A percentile compares a stretch with the other conserved stretches of the same genome.
These are phyloP conservation scores for Smithornis capensis DNA, from an alignment of 2,113 vertebrate genomes.

Conservation along the genomic window DNA sequence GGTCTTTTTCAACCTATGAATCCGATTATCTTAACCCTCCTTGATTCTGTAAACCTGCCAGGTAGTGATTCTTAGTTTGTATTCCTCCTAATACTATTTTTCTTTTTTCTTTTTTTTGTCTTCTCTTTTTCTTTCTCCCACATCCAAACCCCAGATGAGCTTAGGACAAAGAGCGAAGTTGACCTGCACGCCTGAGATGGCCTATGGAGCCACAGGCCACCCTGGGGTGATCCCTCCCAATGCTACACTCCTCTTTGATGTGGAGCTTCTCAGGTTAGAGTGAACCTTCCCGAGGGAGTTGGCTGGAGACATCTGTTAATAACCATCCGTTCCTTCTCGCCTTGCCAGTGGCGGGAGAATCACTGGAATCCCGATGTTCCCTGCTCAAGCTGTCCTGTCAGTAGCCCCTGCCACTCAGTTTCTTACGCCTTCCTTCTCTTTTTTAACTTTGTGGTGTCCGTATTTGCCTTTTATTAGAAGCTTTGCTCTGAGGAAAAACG, in stretches of 20 bases:
- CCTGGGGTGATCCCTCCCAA: slow-evolving; percentile 97
- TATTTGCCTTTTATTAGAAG: slow-evolving; percentile 56
- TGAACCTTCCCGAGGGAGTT: slow-evolving; percentile 70
- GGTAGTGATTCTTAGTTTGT: neutral
- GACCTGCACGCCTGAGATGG: slow-evolving; percentile 97
- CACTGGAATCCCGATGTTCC: slow-evolving; percentile 66
- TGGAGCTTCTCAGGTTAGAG: slow-evolving; percentile 96
- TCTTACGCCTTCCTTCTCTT: slow-evolving; percentile 14
- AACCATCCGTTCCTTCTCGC: slow-evolving; percentile 40
- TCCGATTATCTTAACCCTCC: neutral
- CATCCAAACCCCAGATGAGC: slow-evolving; percentile 86
- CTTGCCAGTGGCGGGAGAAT: neutral
- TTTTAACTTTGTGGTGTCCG: slow-evolving; percentile 55
- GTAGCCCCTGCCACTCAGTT: neutral
- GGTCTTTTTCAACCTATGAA: neutral
- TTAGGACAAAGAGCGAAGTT: slow-evolving; percentile 96
- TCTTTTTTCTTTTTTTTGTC: neutral
- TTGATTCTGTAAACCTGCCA: neutral
- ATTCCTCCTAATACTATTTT: neutral
- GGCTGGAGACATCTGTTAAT: slow-evolving; percentile 52
- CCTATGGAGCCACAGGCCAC: slow-evolving; percentile 93
- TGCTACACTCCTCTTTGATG: slow-evolving; percentile 96
- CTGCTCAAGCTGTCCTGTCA: slow-evolving; percentile 68
- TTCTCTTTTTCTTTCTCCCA: slow-evolving; percentile 51
- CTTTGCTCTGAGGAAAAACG: slow-evolving; percentile 64